Evolutionary conservation across 2,797 vertebrate species (phyloP), one percentile per base, ranked within the genome.

Genomic region (Hydrocynus forskahlii): DNA sequence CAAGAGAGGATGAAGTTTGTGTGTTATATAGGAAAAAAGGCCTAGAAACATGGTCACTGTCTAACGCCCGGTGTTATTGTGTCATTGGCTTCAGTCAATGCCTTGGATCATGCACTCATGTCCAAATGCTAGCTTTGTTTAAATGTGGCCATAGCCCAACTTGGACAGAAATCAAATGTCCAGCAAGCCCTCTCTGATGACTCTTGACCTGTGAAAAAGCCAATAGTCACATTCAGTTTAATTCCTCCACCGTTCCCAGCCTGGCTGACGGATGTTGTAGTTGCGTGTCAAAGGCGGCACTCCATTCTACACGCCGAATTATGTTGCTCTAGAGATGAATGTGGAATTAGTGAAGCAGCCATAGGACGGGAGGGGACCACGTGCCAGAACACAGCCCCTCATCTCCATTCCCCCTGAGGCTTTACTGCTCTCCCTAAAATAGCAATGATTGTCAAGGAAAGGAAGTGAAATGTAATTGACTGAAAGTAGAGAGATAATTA

Each of bases 381-480:
- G 63, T 86, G 87, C 87, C 81, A 67, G 88, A 89, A 87, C 89
- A 89, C 89, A 86, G 89, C 84, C 87, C 80, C 78, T 78, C 89
- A 85, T 87, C 89, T 89, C 85, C 81, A 88, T 67, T 85, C 82
- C 90, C 91, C 90, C 85, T 83, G 88, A 87, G 92, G 92, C 90
- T 89, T 87, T 88, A 90, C 89, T 89, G 89, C 87, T 90, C 89
- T 86, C 88, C 93, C 88, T 89, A 92, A 94, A 95, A 95, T 94
- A 94, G 94, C 91, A 90, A 89, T 87, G 89, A 95, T 94, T 93
- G 92, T 94, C 93, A 93, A 90, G 91, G 88, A 93, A 93, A 93
- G 93, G 94, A 94, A 94, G 92, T 91, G 91, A 93, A 92, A 93
- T 94, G 92, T 94, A 94, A 95, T 94, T 93, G 93, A 94, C 92